Evolutionary conservation across 2,797 vertebrate genomes (phyloP).

Genomic region (Poeciliopsis turneri): DNA sequence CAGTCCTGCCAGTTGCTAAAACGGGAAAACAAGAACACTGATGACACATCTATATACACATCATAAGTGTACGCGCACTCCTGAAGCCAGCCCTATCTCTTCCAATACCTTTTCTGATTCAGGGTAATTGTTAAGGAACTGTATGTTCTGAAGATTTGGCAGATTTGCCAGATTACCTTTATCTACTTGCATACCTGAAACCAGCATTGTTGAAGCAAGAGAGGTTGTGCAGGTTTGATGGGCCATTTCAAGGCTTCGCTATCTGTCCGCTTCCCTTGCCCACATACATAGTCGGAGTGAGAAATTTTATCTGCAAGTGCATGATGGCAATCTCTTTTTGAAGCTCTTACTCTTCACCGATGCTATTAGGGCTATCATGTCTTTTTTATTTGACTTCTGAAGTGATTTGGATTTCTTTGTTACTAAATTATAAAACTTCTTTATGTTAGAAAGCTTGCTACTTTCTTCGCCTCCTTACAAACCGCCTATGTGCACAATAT

Average conservation of each 20-base stretch:
- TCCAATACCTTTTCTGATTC: slow-evolving; percentile 28
- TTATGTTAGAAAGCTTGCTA: background rate
- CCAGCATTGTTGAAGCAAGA: slow-evolving; percentile 25
- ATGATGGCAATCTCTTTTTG: background rate
- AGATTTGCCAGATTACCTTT: background rate
- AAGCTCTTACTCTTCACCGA: background rate
- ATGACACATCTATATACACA: slow-evolving; percentile 36
- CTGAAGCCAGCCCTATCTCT: slow-evolving; percentile 38
- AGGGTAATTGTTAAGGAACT: background rate
- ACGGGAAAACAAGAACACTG: slow-evolving; percentile 52
- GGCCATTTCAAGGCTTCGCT: slow-evolving; percentile 29
- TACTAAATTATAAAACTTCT: slow-evolving; percentile 12
- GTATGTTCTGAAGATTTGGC: slow-evolving; percentile 11
- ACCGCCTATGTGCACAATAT: background rate
- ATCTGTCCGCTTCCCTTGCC: slow-evolving; percentile 25
- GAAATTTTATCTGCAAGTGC: slow-evolving; percentile 1
- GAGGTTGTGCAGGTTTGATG: slow-evolving; percentile 29
- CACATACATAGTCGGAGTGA: background rate
- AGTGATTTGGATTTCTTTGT: background rate
- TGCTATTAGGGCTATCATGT: background rate
- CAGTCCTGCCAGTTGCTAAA: slow-evolving; percentile 71
- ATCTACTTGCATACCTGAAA: slow-evolving; percentile 2
- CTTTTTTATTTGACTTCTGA: background rate
- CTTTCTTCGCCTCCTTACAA: background rate
- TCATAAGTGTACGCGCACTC: slow-evolving; percentile 28